Conservation (phyloP, 2,888 invertebrate genomes). For the Megastigmus dorsalis region DNA sequence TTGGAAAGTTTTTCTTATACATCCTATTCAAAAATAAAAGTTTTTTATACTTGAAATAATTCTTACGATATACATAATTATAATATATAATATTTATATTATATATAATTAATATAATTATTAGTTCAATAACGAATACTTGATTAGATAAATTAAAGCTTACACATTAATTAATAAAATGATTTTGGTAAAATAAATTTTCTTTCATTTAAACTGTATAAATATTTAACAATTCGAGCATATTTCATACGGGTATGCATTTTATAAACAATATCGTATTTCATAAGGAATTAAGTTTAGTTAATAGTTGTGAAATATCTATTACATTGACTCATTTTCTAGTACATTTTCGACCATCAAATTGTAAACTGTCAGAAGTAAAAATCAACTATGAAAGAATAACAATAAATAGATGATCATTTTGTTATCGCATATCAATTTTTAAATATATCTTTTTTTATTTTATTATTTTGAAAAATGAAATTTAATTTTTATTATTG, state of each 20-base stretch:
- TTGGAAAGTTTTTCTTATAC: slow-evolving; percentile 50
- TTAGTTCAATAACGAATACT: too few species aligned
- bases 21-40: slow-evolving; percentile 19
- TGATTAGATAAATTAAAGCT: slow-evolving; percentile 53
- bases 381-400: not conserved
- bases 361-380: not conserved
- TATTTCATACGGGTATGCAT: slow-evolving; percentile 12
- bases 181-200: slow-evolving; percentile 48
- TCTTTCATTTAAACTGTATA: slow-evolving; percentile 41
- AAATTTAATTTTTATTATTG: too few species aligned
- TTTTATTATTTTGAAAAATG: too few species aligned
- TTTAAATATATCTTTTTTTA: too few species aligned
- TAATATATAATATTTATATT: too few species aligned
- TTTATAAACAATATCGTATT: slow-evolving; percentile 43
- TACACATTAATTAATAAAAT: slow-evolving; percentile 46
- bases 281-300: not conserved
- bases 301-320: not conserved
- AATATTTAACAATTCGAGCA: slow-evolving; percentile 46
- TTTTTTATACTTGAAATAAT: not conserved
- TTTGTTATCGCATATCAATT: too few species aligned
- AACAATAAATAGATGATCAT: slow-evolving; percentile 8
- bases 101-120: too few species aligned
- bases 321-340: too few species aligned
- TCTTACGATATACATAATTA: too few species aligned
- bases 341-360: too few species aligned